Evolutionary conservation across 2,888 invertebrate species (phyloP).

Genomic region (Heliconius aoede): DNA sequence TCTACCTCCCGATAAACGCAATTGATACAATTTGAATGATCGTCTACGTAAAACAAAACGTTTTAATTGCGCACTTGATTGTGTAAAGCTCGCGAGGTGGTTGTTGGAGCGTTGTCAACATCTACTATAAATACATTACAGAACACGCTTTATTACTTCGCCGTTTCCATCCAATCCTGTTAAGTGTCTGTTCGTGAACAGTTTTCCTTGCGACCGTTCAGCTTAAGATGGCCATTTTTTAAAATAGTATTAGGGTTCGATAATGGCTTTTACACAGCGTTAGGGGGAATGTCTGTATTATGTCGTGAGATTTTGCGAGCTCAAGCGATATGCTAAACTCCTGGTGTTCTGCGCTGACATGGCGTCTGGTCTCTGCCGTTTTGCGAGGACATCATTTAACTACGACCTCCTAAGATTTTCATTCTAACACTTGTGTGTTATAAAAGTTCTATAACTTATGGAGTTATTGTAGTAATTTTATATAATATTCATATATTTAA

Average conservation of each 20-base stretch:
- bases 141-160: slow-evolving; percentile 82
- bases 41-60: slow-evolving; percentile 8
- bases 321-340: slow-evolving; percentile 76
- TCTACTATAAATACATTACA: slow-evolving; percentile 80
- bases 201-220: slow-evolving; percentile 68
- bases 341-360: slow-evolving; percentile 68
- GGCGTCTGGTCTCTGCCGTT: slow-evolving; percentile 67
- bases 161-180: slow-evolving; percentile 82
- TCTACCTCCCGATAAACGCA: not conserved
- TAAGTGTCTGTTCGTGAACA: slow-evolving; percentile 75
- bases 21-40: not conserved
- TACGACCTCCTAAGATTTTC: slow-evolving; percentile 68
- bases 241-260: slow-evolving; percentile 78
- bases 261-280: slow-evolving; percentile 74
- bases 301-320: slow-evolving; percentile 67
- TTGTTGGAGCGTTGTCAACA: slow-evolving; percentile 60
- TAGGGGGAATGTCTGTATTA: slow-evolving; percentile 68
- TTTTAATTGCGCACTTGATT: slow-evolving; percentile 22
- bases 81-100: slow-evolving; percentile 28
- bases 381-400: slow-evolving; percentile 76
- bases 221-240: slow-evolving; percentile 77
- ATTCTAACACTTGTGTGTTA: slow-evolving; percentile 63
- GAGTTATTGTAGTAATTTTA: not conserved
- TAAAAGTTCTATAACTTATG: not conserved
- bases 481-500: not conserved